These are phyloP conservation scores for Zenarchopterus dispar DNA, from an alignment of 2,797 vertebrate species.

Conservation along the genomic window DNA sequence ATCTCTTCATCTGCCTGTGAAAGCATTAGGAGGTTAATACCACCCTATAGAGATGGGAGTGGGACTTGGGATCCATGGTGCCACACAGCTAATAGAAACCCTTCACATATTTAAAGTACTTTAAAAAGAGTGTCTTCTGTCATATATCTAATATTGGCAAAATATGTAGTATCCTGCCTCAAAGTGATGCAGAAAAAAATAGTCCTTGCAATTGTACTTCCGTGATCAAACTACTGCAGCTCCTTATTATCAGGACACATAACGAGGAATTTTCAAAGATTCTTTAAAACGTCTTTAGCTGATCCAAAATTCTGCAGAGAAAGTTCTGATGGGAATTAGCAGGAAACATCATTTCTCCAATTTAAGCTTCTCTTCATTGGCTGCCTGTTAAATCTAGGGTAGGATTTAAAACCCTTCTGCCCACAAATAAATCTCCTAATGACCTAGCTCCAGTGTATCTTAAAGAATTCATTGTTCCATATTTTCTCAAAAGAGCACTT, in stretches of 20 bases:
- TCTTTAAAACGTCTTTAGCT: not conserved
- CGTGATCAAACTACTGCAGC: too few relatives aligned
- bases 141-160: not conserved
- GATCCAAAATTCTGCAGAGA: not conserved
- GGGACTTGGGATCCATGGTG: constrained; percentile 26
- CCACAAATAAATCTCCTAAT: not conserved
- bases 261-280: too few relatives aligned
- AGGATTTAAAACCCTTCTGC: not conserved
- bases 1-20: constrained; percentile 75
- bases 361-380: not conserved
- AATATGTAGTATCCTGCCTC: not conserved
- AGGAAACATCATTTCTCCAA: not conserved
- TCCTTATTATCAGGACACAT: too few relatives aligned
- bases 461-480: not conserved
- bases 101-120: constrained; percentile 33
- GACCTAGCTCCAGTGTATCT: not conserved
- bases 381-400: not conserved
- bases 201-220: too few relatives aligned
- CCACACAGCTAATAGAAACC: constrained; percentile 55
- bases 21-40: constrained; percentile 73
- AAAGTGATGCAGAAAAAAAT: too few relatives aligned
- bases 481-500: not conserved
- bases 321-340: not conserved
- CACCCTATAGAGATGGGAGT: constrained; percentile 52
- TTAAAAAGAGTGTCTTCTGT: constrained; percentile 5